Evolutionary conservation across 2,888 invertebrate genomes (phyloP), one percentile per base, ranked within the genome.

Genomic region (Sarcophaga caerulescens): DNA sequence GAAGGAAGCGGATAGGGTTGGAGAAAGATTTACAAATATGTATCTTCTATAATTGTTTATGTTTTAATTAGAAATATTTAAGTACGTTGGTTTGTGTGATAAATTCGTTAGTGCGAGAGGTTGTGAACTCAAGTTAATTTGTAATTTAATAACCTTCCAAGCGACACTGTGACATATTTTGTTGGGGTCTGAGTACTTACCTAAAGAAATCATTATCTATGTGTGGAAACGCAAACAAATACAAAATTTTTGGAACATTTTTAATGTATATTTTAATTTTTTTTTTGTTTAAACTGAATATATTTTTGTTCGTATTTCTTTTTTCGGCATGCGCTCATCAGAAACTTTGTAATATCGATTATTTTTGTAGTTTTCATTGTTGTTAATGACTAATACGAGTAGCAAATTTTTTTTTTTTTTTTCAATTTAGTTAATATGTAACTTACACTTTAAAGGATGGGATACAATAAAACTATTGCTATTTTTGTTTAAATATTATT

Each of bases 71-170:
- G 35, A 35, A 35, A 35, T 10, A 35, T 35, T 35, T 35, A 35
- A 35, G 35, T 35, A 35, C 10, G 35, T 35, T 35, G 10, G 8
- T 35, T 76, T 60, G 59, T 69, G 47, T 23, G 44, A 52, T 81
- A 85, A 85, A 85, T 85, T 85, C 85, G 85, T 69, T 85, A 35
- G 47, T 74, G 70, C 52, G 85, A 85, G 85, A 81, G 85, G 85
- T 81, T 77, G 14, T 45, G 35, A 35, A 35, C 35, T 35, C 35
- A 35, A 35, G 59, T 52, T 52, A 52, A 1, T 35, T 81, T 21
- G 59, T 21, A 12, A 19, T 19, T 44, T 77, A 21, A 35, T 35
- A 35, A 35, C 35, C 35, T 35, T 35, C 6, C 35, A 35, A 10
- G 10, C 8, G 8, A 35, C 8, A 8, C 35, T 35, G 8, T 35